These are phyloP conservation scores for Perithous albicinctus DNA, from an alignment of 2,888 invertebrate genomes.

Conservation along the genomic window DNA sequence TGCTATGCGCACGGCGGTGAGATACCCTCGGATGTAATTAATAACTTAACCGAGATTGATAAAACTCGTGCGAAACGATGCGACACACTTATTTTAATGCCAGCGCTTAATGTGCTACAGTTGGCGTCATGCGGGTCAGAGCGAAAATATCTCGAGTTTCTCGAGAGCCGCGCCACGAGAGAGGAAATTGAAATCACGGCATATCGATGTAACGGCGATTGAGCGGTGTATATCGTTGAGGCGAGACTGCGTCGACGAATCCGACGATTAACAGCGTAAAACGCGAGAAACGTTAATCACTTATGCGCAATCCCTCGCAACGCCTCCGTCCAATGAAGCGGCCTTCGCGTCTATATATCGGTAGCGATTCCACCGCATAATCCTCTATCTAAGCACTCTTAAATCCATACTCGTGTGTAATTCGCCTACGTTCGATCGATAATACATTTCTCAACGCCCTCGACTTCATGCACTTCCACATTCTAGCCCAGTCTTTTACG, in stretches of 20 bases:
- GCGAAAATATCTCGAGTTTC: slow-evolving; percentile 52
- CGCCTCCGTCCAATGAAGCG: slow-evolving; percentile 54
- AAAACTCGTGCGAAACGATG: slow-evolving; percentile 70
- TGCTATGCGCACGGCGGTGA: slow-evolving; percentile 19
- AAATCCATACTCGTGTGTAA: slow-evolving; percentile 9
- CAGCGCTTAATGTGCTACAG: background rate
- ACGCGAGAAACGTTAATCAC: slow-evolving; percentile 57
- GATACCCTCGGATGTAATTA: slow-evolving; percentile 59
- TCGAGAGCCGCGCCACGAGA: no score
- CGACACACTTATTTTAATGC: slow-evolving; percentile 62
- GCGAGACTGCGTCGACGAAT: slow-evolving; percentile 17
- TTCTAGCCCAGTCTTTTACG: background rate
- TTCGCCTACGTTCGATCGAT: slow-evolving; percentile 2
- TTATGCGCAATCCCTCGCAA: slow-evolving; percentile 55
- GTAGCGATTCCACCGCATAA: background rate
- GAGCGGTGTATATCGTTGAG: slow-evolving; percentile 15
- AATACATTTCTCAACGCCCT: slow-evolving; percentile 38
- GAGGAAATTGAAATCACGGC: slow-evolving; percentile 67
- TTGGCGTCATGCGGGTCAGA: background rate
- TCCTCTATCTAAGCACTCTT: slow-evolving; percentile 3
- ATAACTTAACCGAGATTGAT: slow-evolving; percentile 70
- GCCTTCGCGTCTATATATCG: slow-evolving; percentile 57
- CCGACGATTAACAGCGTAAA: slow-evolving; percentile 9
- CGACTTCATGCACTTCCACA: background rate
- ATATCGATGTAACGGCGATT: slow-evolving; percentile 61